Conservation (phyloP, 2,113 vertebrate genomes). For the Gymnorhina tibicen region DNA sequence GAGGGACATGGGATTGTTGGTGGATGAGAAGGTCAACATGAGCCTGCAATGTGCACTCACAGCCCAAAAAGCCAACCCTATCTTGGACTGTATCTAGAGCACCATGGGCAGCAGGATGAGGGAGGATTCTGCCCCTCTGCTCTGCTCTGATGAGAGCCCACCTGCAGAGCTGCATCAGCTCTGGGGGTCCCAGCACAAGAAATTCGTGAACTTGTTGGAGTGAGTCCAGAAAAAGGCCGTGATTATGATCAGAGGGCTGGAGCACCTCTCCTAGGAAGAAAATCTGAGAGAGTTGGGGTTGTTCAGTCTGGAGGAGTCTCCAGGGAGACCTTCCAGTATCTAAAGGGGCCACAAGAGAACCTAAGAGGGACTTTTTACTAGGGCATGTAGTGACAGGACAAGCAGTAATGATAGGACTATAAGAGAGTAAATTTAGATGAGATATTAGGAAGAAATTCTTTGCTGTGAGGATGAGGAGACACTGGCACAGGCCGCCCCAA, state of each 20-base stretch:
- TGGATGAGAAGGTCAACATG: background rate
- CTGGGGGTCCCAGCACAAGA: background rate
- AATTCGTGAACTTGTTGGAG: background rate
- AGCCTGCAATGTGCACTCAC: background rate
- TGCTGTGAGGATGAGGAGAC: background rate
- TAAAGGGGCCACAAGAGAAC: background rate
- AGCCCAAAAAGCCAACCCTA: background rate
- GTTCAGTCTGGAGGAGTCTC: background rate
- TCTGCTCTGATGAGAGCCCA: background rate
- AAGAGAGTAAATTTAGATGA: background rate
- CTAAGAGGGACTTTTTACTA: background rate
- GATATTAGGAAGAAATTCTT: background rate
- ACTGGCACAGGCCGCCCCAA: accelerated
- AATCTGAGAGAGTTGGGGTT: background rate
- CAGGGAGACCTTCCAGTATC: background rate
- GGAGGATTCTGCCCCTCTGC: background rate
- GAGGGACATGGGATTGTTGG: background rate
- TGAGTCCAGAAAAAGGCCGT: background rate
- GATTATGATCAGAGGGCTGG: background rate
- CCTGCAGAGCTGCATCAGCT: background rate
- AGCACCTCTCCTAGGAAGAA: background rate
- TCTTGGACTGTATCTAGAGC: background rate
- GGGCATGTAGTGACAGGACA: background rate
- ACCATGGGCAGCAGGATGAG: background rate
- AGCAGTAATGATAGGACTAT: background rate